Base-by-base conservation (phyloP, 2,888 invertebrate species). In the Scaptomyza cyrtandrae region DNA sequence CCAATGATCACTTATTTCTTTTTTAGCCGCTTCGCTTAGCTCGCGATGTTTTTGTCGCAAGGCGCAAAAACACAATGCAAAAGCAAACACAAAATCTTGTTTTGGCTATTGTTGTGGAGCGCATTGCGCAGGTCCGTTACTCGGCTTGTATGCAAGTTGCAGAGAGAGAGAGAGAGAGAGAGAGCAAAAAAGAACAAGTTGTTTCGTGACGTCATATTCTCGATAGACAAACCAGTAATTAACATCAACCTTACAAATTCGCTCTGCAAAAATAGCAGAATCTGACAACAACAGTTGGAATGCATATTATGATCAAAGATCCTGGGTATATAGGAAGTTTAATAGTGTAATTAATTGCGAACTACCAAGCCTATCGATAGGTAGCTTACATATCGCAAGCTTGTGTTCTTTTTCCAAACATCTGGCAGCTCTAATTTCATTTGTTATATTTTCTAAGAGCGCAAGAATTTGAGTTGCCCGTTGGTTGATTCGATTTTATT, bases 41-140 rank as follows among this genome's bases (percentile, higher is more conserved):
- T 56, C 24, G 45, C 50, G 72, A 50, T 76, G 77, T 66, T 75
- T 72, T 50, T 63, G 66, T 72, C 57, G 72, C 72, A 52, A 75
- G 52, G 77, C 78, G 66, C 75, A 77, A 72, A 67, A 63, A 67
- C 67, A 77, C 67, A 75, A 75, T 75, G 77, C 77, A 76, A 66
- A 48, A 39, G 46, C 75, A 72, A 76, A 54, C 52, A 55, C 44
- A 71, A 60, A 75, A 58, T 75, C 74, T 75, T 75, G 72, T 75
- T 75, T 75, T 75, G 75, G 77, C 63, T 75, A 57, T 76, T 76
- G 45, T 62, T 71, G 64, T 50, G 44, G 46, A 57, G 65, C 48
- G 53, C 49, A 76, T 65, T 65, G 74, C 74, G 74, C 74, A 74
- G 76, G 74, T 65, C 76, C 65, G 58, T 62, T 74, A 65, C 55